Conservation (phyloP, 2,113 vertebrate species). For the Setophaga coronata region DNA sequence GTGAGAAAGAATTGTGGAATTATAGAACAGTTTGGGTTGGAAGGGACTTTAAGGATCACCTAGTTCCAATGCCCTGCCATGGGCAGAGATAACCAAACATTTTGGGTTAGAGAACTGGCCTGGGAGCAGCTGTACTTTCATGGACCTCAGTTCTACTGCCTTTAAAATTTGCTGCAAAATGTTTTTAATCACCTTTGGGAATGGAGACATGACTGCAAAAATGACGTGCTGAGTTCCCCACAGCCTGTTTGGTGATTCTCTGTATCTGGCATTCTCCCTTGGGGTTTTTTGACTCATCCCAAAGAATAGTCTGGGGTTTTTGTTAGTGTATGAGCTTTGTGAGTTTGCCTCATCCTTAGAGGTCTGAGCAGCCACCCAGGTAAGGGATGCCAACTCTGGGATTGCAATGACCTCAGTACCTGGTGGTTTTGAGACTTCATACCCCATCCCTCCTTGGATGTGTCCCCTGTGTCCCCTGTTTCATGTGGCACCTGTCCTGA, state of each 20-base stretch:
- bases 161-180: neutral
- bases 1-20: neutral
- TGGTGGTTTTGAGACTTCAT: too few species aligned
- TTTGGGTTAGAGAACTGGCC: neutral
- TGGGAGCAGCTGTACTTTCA: neutral
- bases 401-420: too few species aligned
- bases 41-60: neutral
- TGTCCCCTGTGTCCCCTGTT: too few species aligned
- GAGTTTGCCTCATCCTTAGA: neutral
- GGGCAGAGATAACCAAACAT: neutral
- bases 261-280: neutral
- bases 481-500: neutral
- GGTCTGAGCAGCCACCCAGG: neutral
- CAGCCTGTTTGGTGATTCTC: neutral
- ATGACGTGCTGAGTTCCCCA: accelerated
- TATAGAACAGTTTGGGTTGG: neutral
- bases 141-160: neutral
- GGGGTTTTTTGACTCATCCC: neutral
- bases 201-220: neutral
- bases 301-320: neutral
- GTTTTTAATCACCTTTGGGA: neutral
- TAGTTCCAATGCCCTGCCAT: neutral
- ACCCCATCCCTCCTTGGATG: too few species aligned
- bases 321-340: neutral
- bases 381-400: neutral